phyloP scores from a whole-genome alignment of 2,888 invertebrate species.

The Prosopocoilus inquinatus region DNA sequence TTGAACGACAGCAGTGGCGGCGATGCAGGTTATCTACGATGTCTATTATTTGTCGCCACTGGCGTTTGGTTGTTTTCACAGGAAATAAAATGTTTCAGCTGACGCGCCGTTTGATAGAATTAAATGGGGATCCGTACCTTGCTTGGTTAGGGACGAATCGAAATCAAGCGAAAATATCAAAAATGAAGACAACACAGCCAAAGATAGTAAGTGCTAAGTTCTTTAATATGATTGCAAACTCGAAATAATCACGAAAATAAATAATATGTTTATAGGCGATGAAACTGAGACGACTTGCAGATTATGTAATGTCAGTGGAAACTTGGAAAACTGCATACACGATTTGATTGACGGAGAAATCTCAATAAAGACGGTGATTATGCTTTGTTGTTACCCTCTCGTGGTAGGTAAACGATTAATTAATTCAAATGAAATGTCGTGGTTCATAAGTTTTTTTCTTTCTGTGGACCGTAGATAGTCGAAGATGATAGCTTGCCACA shows the following conservation, averaged over 20 bases:
- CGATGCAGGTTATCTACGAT: conserved; percentile 9
- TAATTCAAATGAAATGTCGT: background rate
- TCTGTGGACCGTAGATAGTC: conserved; percentile 3
- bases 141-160: background rate
- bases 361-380: conserved; percentile 26
- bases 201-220: background rate
- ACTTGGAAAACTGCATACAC: conserved; percentile 9
- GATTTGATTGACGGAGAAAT: conserved; percentile 9
- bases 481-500: conserved; percentile 37
- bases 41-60: conserved; percentile 3
- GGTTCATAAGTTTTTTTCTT: background rate
- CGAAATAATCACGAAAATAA: background rate
- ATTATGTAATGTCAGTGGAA: conserved; percentile 6
- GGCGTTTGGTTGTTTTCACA: background rate
- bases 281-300: conserved; percentile 6
- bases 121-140: conserved; percentile 9
- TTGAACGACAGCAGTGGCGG: conserved; percentile 7
- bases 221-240: no score
- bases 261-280: background rate
- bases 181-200: background rate
- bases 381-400: conserved; percentile 32
- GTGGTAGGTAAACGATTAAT: conserved; percentile 24
- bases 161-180: background rate
- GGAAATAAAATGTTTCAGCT: conserved; percentile 5
- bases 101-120: conserved; percentile 6